phyloP scores from a whole-genome alignment of 2,113 vertebrate species.

The Kryptolebias marmoratus region DNA sequence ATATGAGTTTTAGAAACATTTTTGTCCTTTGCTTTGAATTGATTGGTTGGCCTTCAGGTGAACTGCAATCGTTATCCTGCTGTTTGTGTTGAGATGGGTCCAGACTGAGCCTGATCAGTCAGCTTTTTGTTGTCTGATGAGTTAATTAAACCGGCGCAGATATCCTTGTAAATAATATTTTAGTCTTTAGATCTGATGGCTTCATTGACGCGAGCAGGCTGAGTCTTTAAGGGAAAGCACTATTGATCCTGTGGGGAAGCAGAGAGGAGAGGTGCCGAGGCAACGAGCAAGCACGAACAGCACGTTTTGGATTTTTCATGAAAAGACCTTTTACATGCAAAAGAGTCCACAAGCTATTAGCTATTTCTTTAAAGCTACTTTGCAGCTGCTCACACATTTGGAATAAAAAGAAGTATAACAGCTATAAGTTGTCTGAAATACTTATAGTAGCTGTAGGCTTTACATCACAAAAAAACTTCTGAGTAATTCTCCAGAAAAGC shows the following conservation, averaged over 20 bases:
- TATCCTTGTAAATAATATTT: neutral
- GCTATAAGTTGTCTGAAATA: neutral
- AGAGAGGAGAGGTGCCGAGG: neutral
- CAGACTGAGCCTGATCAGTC: neutral
- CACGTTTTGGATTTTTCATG: neutral
- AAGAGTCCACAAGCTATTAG: too few species aligned
- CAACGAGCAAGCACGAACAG: neutral
- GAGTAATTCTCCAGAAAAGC: neutral
- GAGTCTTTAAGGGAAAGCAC: neutral
- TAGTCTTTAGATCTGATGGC: neutral
- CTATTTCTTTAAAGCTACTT: neutral
- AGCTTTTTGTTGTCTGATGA: neutral
- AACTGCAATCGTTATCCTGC: neutral
- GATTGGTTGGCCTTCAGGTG: neutral
- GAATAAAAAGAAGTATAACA: neutral
- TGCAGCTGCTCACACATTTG: neutral
- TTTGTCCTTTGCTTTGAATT: neutral
- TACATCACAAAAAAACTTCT: neutral
- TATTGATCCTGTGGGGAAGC: neutral
- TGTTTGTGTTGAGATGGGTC: neutral
- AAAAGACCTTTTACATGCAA: neutral
- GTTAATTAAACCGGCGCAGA: neutral
- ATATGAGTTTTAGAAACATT: neutral
- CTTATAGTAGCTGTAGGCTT: neutral
- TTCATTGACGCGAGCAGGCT: neutral